Evolutionary conservation across 2,113 vertebrate genomes (phyloP).

Genomic region (Centrocercus urophasianus): DNA sequence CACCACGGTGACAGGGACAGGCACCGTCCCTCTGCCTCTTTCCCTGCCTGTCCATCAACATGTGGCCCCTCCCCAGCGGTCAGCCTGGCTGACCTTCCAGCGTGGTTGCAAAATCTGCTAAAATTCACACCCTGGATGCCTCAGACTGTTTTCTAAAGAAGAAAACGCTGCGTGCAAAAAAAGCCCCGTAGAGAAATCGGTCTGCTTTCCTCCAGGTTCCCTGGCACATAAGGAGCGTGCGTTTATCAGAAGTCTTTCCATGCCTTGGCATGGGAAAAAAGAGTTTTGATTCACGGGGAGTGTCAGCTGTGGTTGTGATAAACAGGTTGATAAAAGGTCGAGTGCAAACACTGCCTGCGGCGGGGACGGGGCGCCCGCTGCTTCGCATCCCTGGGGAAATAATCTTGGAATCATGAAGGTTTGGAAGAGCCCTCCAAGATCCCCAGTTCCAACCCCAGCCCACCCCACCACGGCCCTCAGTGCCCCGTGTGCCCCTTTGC

Average conservation of each 20-base stretch:
- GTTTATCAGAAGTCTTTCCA: neutral
- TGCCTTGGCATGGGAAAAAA: neutral
- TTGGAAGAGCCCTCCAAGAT: neutral
- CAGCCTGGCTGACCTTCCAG: neutral
- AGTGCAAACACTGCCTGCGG: neutral
- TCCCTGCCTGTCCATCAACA: accelerated
- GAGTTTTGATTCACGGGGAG: neutral
- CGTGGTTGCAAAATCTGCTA: neutral
- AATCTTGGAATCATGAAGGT: neutral
- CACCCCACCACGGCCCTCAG: neutral
- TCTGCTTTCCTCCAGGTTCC: neutral
- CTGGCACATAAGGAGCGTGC: neutral
- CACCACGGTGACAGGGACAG: neutral
- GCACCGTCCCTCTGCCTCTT: neutral
- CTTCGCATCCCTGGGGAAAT: neutral
- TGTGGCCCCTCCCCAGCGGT: neutral
- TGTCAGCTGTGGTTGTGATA: neutral
- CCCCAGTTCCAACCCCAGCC: neutral
- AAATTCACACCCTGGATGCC: neutral
- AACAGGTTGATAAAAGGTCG: neutral
- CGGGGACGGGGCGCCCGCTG: accelerated
- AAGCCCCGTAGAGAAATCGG: neutral
- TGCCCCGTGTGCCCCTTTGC: too few species aligned
- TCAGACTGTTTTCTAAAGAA: neutral
- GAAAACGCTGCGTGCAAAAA: accelerated